Conservation (phyloP, 2,888 invertebrate species). For the Athalia circularis region DNA sequence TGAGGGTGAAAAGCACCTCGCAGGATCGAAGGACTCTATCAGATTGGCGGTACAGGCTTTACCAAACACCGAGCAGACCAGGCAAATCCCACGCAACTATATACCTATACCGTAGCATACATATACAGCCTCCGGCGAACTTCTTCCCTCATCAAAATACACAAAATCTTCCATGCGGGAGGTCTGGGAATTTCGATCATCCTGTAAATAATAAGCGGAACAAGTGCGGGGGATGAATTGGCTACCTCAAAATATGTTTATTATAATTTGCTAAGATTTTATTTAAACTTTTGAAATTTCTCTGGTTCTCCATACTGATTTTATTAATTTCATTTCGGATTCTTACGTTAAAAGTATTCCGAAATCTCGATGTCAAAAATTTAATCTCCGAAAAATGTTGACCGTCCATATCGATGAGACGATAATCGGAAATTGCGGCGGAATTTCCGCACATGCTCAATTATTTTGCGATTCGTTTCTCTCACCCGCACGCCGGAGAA, state of each 20-base stretch:
- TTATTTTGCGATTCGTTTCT: no score
- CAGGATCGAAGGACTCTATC: slow-evolving; percentile 39
- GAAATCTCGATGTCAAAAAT: no score
- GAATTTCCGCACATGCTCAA: neutral
- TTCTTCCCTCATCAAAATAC: neutral
- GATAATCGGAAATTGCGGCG: neutral
- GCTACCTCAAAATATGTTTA: no score
- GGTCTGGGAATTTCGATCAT: neutral
- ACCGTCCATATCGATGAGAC: no score
- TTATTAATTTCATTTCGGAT: no score
- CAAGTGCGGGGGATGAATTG: no score
- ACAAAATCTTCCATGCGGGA: neutral
- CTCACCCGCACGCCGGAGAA: neutral
- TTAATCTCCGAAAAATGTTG: no score
- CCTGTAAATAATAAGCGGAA: neutral
- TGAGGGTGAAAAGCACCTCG: slow-evolving; percentile 62
- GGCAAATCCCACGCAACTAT: neutral
- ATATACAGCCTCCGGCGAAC: neutral
- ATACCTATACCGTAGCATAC: neutral
- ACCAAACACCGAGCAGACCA: no score
- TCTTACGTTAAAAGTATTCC: no score
- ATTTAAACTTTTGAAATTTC: no score
- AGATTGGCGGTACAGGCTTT: slow-evolving; percentile 1
- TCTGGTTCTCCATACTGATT: no score
- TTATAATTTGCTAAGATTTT: no score